Conservation (phyloP, 2,113 vertebrate species). For the Morone saxatilis region DNA sequence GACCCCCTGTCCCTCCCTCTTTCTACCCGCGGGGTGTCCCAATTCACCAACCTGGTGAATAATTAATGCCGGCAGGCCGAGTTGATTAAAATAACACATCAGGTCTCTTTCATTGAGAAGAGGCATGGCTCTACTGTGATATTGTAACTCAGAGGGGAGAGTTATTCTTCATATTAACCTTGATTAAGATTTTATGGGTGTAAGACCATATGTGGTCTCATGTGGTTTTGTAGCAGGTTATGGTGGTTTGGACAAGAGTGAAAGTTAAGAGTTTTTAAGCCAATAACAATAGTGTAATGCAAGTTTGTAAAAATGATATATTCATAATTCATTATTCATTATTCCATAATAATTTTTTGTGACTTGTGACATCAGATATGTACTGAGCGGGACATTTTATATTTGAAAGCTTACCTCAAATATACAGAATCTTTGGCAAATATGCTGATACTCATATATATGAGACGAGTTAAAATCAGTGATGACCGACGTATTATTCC, state of each 20-base stretch:
- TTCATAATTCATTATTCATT: too few relatives aligned
- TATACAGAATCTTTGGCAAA: too few relatives aligned
- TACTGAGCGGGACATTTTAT: not conserved
- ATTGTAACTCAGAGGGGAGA: slow-evolving; percentile 40
- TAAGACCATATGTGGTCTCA: not conserved
- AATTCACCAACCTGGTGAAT: slow-evolving; percentile 81
- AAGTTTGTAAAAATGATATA: not conserved
- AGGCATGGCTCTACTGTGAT: slow-evolving; percentile 60
- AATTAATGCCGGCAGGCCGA: slow-evolving; percentile 80
- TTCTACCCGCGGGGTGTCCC: slow-evolving; percentile 66
- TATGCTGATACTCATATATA: too few relatives aligned
- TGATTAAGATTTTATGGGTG: slow-evolving; percentile 62
- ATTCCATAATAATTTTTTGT: not conserved
- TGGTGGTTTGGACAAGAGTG: slow-evolving; percentile 2
- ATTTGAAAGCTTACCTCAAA: not conserved
- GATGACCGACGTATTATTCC: not conserved
- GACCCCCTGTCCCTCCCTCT: slow-evolving; percentile 46
- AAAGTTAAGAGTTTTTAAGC: not conserved
- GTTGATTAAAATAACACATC: slow-evolving; percentile 84
- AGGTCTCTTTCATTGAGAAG: slow-evolving; percentile 74
- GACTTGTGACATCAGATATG: not conserved
- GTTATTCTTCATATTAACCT: slow-evolving; percentile 61
- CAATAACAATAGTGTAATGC: not conserved
- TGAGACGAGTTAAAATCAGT: not conserved
- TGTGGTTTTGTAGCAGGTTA: slow-evolving; percentile 13